These are phyloP conservation scores for Campopleginae sp. DNA, from an alignment of 2,888 invertebrate species.

Conservation along the genomic window DNA sequence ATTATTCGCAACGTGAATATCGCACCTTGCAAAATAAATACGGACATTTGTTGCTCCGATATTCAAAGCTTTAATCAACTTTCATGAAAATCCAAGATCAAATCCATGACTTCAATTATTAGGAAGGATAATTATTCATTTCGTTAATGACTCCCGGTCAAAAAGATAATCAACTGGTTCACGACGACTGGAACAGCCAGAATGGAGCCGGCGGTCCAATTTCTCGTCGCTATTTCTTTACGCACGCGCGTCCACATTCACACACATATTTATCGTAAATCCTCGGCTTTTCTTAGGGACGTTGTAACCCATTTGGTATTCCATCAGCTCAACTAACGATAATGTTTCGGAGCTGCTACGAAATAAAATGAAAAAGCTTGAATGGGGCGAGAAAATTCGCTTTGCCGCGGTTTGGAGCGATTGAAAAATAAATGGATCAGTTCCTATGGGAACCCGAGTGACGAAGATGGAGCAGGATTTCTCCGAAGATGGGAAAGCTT, in stretches of 20 bases:
- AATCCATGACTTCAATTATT: background rate
- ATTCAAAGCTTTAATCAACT: background rate
- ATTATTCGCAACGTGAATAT: background rate
- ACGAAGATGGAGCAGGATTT: background rate
- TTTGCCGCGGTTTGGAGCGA: constrained; percentile 23
- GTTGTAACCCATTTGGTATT: constrained; percentile 45
- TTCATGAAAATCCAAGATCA: background rate
- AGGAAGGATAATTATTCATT: background rate
- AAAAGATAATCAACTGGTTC: background rate
- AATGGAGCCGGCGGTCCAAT: background rate
- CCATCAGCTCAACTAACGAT: constrained; percentile 40
- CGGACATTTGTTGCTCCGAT: background rate
- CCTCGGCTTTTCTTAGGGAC: constrained; percentile 14
- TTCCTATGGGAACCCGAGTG: background rate
- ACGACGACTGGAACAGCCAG: background rate
- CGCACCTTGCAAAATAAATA: background rate
- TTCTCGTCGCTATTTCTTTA: background rate
- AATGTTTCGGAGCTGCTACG: constrained; percentile 44
- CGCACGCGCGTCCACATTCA: no score
- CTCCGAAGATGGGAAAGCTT: background rate
- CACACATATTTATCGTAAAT: background rate
- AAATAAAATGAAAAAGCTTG: constrained; percentile 22
- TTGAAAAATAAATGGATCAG: constrained; percentile 49
- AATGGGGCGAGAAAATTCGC: background rate
- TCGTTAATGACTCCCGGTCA: background rate